phyloP scores from a whole-genome alignment of 1,140 invertebrate species.

The Eubasilissa regina region DNA sequence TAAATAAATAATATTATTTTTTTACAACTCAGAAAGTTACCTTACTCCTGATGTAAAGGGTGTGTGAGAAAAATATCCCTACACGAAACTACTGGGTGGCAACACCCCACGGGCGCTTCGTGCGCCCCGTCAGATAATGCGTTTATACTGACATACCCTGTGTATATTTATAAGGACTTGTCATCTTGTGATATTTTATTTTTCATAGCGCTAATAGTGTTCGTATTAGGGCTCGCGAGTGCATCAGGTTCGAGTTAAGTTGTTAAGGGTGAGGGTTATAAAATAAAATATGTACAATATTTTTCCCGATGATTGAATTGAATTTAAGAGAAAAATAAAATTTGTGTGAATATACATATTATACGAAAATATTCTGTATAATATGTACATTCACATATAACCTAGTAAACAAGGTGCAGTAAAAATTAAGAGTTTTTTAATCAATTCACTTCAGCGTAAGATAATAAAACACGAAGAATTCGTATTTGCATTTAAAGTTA shows the following conservation, averaged over 20 bases:
- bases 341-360: too few species aligned
- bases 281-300: too few species aligned
- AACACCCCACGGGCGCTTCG: conserved; percentile 23
- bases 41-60: conserved; percentile 15
- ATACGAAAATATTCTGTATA: too few species aligned
- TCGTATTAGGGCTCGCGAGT: conserved; percentile 13
- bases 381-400: too few species aligned
- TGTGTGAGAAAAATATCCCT: conserved; percentile 29
- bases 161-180: conserved; percentile 57
- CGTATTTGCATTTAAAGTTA: too few species aligned
- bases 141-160: conserved; percentile 51
- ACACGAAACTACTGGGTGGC: conserved; percentile 22
- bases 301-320: too few species aligned
- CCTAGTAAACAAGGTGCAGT: too few species aligned
- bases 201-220: conserved; percentile 16
- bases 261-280: too few species aligned
- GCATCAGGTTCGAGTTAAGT: not conserved
- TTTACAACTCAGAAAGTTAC: not conserved
- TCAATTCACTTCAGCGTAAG: too few species aligned
- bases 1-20: not conserved
- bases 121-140: conserved; percentile 54
- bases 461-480: too few species aligned
- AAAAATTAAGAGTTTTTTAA: too few species aligned
- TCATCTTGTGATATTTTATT: conserved; percentile 41
- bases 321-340: too few species aligned